These are phyloP conservation scores for Monoplex corrugatus DNA, from an alignment of 2,888 invertebrate species.

Conservation along the genomic window DNA sequence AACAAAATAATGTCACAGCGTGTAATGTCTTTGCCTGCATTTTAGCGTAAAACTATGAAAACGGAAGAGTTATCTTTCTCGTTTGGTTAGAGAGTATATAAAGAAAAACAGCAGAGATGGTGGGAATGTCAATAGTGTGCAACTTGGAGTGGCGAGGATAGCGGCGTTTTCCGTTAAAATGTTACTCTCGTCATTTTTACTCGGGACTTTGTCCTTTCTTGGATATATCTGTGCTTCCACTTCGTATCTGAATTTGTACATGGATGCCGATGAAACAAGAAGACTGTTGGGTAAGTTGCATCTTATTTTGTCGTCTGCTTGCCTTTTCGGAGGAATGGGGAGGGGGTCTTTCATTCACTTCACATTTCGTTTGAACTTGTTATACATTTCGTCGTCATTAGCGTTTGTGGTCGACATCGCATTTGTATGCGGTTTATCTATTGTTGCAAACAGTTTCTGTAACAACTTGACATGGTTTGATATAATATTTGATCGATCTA, in stretches of 20 bases:
- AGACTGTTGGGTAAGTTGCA: constrained; percentile 72
- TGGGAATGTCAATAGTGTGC: constrained; percentile 52
- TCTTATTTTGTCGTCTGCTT: constrained; percentile 44
- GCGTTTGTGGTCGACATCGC: no score
- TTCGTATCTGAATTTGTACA: constrained; percentile 71
- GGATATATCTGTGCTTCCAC: constrained; percentile 64
- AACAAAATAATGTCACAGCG: background rate
- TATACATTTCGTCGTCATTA: no score
- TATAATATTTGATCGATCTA: no score
- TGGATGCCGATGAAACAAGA: constrained; percentile 72
- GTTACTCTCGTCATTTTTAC: constrained; percentile 58
- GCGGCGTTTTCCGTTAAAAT: constrained; percentile 55
- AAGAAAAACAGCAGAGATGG: constrained; percentile 48
- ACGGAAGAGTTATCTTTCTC: background rate
- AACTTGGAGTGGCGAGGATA: constrained; percentile 41
- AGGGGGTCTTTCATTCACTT: constrained; percentile 24
- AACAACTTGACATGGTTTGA: no score
- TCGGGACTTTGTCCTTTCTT: constrained; percentile 63
- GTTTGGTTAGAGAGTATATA: constrained; percentile 36
- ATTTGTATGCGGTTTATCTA: no score
- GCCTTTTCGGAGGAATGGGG: constrained; percentile 16
- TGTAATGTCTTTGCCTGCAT: background rate
- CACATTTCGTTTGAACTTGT: background rate
- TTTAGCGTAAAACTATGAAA: background rate
- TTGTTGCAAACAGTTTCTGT: no score